These are phyloP conservation scores for Aeoliscus strigatus DNA, from an alignment of 2,797 vertebrate species.

Conservation along the genomic window DNA sequence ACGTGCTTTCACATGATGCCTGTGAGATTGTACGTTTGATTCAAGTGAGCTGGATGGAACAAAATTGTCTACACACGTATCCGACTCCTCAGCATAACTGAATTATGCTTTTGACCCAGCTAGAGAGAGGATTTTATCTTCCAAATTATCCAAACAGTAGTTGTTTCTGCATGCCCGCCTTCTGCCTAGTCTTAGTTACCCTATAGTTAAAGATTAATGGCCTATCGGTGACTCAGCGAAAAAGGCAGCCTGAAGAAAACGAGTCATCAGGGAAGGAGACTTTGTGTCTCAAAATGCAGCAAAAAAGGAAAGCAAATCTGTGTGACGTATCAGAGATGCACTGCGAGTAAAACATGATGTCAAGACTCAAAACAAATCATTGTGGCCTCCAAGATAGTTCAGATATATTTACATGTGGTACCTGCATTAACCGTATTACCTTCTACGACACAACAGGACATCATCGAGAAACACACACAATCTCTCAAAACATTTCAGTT, in stretches of 20 bases:
- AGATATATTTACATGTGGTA: too few species aligned
- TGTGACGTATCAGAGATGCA: conserved; percentile 4
- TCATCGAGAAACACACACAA: too few species aligned
- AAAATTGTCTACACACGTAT: conserved; percentile 9
- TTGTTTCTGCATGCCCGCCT: conserved; percentile 10
- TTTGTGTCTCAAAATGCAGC: conserved; percentile 6
- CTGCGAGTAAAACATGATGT: not conserved
- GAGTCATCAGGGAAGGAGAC: conserved; percentile 21
- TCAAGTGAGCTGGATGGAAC: conserved; percentile 7
- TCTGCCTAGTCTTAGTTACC: conserved; percentile 16
- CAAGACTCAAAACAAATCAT: not conserved
- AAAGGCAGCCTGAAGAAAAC: conserved; percentile 25
- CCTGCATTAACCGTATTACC: too few species aligned
- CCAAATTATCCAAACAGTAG: too few species aligned
- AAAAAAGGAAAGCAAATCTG: not conserved
- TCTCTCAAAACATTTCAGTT: too few species aligned
- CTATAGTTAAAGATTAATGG: conserved; percentile 58
- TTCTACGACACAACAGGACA: too few species aligned
- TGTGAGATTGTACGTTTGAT: conserved; percentile 16
- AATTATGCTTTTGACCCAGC: not conserved
- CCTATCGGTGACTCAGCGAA: conserved; percentile 54
- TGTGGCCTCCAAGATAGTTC: not conserved
- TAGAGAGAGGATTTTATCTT: not conserved
- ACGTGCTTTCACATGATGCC: conserved; percentile 32
- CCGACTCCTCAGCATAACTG: conserved; percentile 5